Evolutionary conservation across 2,888 invertebrate genomes (phyloP), one percentile per base, ranked within the genome.

Genomic region (Lasioglossum villosulum): DNA sequence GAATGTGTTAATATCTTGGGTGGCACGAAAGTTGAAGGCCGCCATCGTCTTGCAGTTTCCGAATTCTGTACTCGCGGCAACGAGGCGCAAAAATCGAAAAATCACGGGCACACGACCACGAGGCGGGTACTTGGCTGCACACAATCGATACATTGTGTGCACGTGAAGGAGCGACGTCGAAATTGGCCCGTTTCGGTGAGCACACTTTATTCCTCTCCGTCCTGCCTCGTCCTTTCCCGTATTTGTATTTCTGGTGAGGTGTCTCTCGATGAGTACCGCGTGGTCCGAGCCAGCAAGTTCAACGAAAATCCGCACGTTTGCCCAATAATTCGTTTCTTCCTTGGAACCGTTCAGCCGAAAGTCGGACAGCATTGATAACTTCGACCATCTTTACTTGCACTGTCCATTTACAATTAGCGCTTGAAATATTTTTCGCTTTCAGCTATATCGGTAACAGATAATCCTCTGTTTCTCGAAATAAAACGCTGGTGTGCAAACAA

Each of bases 181-280:
- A 80, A 85, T 84, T 85, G 75, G 52, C 56, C 70, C 78, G 73
- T 74, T 82, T 75, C 82, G 68, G 52, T 77, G 34, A 71, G 59
- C 81, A 80, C 86, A 80, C 86, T 89, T 88, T 89, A 89, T 86
- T 88, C 88, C 88, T 84, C 84, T 86, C 84, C 80, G 82, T 86
- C 77, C 68, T 42, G 63, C 71, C 66, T 73, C 73, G 75, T 52
- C 86, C 72, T 78, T 74, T 78, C 34, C 77, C 80, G 88, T 86
- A 86, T 88, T 88, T 88, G 83, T 88, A 88, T 78, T 88, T 86
- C 80, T 72, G 70, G 72, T 78, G 83, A 83, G 66, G 87, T 80
- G 48, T 75, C 39, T 34, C 37, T 37, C 76, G 68, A 66, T 68
- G 59, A 78, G 48, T 23, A 37, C 48, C 76, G 71, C 52, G 19